phyloP scores from a whole-genome alignment of 2,888 invertebrate species.

The Acanthosepion lycidas region DNA sequence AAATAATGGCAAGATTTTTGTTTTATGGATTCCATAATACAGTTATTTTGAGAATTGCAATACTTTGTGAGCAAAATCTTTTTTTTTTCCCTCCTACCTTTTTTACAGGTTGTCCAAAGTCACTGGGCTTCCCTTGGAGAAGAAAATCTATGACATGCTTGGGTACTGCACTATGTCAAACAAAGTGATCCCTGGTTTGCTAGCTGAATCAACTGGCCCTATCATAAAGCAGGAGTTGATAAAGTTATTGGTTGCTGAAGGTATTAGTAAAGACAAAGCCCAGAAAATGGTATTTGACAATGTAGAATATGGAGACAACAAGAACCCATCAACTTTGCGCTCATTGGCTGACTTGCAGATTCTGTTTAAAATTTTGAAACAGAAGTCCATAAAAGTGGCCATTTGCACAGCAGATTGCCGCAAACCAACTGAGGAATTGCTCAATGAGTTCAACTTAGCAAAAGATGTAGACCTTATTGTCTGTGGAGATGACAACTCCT shows the following conservation, averaged over 20 bases:
- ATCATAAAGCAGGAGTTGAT: conserved; percentile 61
- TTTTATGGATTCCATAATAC: no score
- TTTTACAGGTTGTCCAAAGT: conserved; percentile 67
- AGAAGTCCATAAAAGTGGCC: conserved; percentile 74
- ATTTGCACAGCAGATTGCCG: conserved; percentile 76
- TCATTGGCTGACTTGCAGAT: conserved; percentile 72
- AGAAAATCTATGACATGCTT: conserved; percentile 72
- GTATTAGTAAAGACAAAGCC: conserved; percentile 55
- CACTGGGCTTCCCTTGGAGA: conserved; percentile 70
- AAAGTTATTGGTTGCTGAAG: conserved; percentile 53
- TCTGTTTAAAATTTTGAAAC: conserved; percentile 73
- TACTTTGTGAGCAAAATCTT: neutral
- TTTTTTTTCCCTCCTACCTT: neutral
- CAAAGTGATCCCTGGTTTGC: conserved; percentile 72
- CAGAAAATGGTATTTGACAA: conserved; percentile 64
- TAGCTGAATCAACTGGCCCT: conserved; percentile 74
- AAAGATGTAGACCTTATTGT: conserved; percentile 74
- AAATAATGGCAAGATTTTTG: no score
- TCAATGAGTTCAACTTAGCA: conserved; percentile 60
- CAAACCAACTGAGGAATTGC: conserved; percentile 60
- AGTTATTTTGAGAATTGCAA: neutral
- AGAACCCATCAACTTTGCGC: conserved; percentile 66
- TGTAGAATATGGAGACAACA: conserved; percentile 70
- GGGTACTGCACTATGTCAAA: conserved; percentile 72
- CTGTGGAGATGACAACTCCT: conserved; percentile 75